Evolutionary conservation across 2,797 vertebrate species (phyloP).

Genomic region (Xiphophorus birchmanni): DNA sequence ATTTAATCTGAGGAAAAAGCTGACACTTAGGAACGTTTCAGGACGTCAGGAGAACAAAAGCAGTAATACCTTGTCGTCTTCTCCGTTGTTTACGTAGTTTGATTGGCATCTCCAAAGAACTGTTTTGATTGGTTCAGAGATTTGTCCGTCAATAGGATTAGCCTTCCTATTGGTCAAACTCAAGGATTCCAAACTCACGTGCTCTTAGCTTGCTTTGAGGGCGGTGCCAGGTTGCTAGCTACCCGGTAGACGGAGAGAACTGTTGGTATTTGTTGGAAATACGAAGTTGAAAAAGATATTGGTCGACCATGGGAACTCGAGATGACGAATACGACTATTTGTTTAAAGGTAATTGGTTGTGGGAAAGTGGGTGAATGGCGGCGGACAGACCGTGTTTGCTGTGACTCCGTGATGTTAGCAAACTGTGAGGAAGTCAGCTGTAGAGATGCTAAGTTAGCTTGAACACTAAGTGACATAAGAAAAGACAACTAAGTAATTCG

Average conservation of each 20-base stretch:
- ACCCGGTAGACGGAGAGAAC: conserved; percentile 27
- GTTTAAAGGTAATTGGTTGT: conserved; percentile 74
- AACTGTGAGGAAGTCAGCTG: conserved; percentile 49
- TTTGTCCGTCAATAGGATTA: conserved; percentile 17
- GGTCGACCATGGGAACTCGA: conserved; percentile 70
- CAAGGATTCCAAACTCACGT: conserved; percentile 49
- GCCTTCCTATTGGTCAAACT: conserved; percentile 55
- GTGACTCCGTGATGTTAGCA: conserved; percentile 23
- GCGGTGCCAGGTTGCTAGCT: conserved; percentile 41
- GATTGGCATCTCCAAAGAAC: neutral
- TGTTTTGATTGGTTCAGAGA: conserved; percentile 16
- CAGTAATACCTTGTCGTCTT: neutral
- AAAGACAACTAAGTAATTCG: neutral
- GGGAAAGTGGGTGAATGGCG: neutral
- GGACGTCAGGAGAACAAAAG: conserved; percentile 40
- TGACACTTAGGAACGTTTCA: neutral
- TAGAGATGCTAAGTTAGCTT: conserved; percentile 68
- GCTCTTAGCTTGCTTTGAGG: conserved; percentile 36
- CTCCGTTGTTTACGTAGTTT: conserved; percentile 23
- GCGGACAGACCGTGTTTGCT: neutral
- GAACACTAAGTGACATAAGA: conserved; percentile 11
- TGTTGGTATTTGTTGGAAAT: conserved; percentile 33
- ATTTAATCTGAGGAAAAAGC: neutral
- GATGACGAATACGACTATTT: conserved; percentile 83
- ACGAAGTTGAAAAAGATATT: conserved; percentile 28